Evolutionary conservation across 2,888 invertebrate genomes (phyloP), one percentile per base, ranked within the genome.

Genomic region (Nebria salina): DNA sequence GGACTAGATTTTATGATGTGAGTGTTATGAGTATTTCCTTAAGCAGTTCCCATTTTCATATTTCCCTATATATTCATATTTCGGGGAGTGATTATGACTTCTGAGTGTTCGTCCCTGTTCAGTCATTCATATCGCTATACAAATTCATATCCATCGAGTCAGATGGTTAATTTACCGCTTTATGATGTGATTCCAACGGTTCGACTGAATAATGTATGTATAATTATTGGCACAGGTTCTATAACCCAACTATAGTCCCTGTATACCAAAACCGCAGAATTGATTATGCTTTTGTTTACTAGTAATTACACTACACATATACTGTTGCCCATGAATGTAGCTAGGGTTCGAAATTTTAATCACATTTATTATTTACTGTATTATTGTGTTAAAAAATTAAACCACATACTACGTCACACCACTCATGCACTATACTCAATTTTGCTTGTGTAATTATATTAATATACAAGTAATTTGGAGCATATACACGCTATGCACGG

Each of bases 191-290:
- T 73, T 41, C 65, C 43, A 66, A 70, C 65, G 43, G 68, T 70
- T 76, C 70, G n/a, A 70, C 78, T 73, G 78, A 72, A 77, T 77
- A 54, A 77, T 77, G 77, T 73, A 78, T 74, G 65, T 42, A 65
- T 73, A 42, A 78, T 78, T 78, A 78, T 78, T 74, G 66, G 76
- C 15, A 42, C 9, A 8, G 68, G 68, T 20, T 54, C 54, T 54
- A 3, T 54, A 54, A 54, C 8, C 54, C 54, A 54, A 54, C 54
- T 54, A 54, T 54, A 54, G 43, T 41, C 41, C 9, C 43, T 41
- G 43, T 74, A 74, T 41, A 74, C n/a, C 72, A 41, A 73, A 13
- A 73, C 42, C 65, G 54, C 26, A 64, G 77, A 77, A 77, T 77
- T 77, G 70, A 77, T 70, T 77, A 77, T 54, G 77, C 42, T 54